Evolutionary conservation across 2,113 vertebrate genomes (phyloP).

Genomic region (Panthera uncia): DNA sequence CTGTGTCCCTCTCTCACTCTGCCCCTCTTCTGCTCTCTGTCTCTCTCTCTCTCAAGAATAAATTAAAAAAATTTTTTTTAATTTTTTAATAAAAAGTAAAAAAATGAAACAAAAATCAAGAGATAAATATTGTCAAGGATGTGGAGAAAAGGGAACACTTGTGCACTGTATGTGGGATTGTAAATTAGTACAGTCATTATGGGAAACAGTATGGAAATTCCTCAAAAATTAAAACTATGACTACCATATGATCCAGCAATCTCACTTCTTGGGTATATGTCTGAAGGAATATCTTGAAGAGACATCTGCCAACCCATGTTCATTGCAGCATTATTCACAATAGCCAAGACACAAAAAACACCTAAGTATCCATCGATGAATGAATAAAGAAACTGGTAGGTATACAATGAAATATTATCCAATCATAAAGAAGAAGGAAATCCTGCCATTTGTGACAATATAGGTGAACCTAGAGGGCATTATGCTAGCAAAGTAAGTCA

Average conservation of each 20-base stretch:
- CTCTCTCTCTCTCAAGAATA: not conserved
- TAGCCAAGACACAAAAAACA: not conserved
- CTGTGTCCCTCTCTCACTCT: not conserved
- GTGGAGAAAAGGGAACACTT: not conserved
- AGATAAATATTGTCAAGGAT: not conserved
- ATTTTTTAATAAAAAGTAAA: too few species aligned
- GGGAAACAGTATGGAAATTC: not conserved
- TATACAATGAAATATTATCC: not conserved
- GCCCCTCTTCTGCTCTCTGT: not conserved
- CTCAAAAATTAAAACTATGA: not conserved
- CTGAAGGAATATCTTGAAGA: not conserved
- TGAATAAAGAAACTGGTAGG: not conserved
- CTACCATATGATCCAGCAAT: not conserved
- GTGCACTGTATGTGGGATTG: not conserved
- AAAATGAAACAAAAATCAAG: not conserved
- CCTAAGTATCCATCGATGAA: not conserved
- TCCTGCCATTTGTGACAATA: not conserved
- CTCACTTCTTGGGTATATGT: not conserved
- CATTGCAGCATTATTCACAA: not conserved
- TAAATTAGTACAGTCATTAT: not conserved
- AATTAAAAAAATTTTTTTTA: fast-evolving
- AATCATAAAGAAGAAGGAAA: not conserved
- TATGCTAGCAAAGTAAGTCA: not conserved
- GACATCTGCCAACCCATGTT: not conserved
- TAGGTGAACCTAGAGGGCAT: not conserved